phyloP scores from a whole-genome alignment of 2,113 vertebrate species.

The Rutilus rutilus region DNA sequence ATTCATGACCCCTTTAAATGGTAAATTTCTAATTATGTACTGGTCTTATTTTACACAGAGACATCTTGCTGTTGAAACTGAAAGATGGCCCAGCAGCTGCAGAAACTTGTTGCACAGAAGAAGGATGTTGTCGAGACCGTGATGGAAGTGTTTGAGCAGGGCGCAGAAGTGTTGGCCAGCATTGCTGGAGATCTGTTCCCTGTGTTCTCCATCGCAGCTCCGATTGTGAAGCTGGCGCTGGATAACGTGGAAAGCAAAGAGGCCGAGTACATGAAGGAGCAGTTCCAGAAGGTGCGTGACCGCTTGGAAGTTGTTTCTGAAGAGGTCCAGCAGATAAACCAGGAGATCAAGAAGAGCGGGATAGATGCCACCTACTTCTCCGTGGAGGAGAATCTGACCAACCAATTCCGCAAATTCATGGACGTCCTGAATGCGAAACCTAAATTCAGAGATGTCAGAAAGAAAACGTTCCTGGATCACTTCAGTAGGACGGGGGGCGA shows the following conservation, averaged over 20 bases:
- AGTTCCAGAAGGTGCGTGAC: slow-evolving; percentile 78
- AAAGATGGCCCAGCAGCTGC: slow-evolving; percentile 71
- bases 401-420: slow-evolving; percentile 83
- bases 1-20: too few relatives aligned
- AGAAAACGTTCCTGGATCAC: slow-evolving; percentile 77
- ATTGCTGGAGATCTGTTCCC: slow-evolving; percentile 79
- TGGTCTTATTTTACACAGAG: slow-evolving; percentile 12
- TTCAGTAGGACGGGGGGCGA: slow-evolving; percentile 73
- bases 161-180: slow-evolving; percentile 75
- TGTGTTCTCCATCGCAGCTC: slow-evolving; percentile 76
- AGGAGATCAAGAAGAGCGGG: slow-evolving; percentile 75
- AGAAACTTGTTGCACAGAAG: slow-evolving; percentile 71
- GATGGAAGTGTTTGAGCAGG: slow-evolving; percentile 79
- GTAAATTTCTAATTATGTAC: background rate
- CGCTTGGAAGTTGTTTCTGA: slow-evolving; percentile 75
- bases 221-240: slow-evolving; percentile 73
- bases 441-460: slow-evolving; percentile 76
- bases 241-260: slow-evolving; percentile 81
- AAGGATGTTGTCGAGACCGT: slow-evolving; percentile 76
- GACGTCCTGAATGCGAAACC: slow-evolving; percentile 80
- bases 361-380: slow-evolving; percentile 74
- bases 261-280: slow-evolving; percentile 77
- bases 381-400: slow-evolving; percentile 77
- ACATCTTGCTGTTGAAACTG: background rate
- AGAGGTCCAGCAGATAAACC: slow-evolving; percentile 72